Conservation (phyloP, 2,888 invertebrate species). For the Dasypolia templi region DNA sequence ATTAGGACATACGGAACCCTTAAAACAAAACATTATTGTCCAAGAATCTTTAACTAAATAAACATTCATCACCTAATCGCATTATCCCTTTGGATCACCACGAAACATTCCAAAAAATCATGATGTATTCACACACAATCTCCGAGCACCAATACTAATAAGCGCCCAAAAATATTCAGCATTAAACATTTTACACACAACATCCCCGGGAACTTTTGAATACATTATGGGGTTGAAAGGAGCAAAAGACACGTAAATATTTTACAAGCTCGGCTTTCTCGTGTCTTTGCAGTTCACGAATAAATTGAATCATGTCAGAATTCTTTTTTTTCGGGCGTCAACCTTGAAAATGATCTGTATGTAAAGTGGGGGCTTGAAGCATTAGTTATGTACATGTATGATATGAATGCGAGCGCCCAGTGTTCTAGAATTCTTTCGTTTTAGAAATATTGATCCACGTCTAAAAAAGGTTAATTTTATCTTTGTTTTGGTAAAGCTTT, state of each 20-base stretch:
- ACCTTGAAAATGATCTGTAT: slow-evolving; percentile 45
- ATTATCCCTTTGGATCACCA: slow-evolving; percentile 2
- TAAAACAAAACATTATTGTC: neutral
- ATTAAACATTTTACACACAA: slow-evolving; percentile 75
- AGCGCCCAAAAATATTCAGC: slow-evolving; percentile 43
- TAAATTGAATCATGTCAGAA: slow-evolving; percentile 58
- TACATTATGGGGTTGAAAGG: slow-evolving; percentile 75
- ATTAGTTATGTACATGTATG: neutral
- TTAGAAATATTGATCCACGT: neutral
- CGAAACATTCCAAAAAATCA: neutral
- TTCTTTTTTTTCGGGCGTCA: slow-evolving; percentile 35
- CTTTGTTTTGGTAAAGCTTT: too few relatives aligned
- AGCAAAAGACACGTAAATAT: slow-evolving; percentile 79
- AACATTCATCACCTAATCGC: neutral
- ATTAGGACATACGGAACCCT: too few relatives aligned
- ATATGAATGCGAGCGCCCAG: neutral
- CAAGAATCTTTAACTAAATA: neutral
- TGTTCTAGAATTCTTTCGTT: neutral
- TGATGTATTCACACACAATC: neutral
- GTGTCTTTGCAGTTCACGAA: slow-evolving; percentile 62
- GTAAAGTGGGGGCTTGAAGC: slow-evolving; percentile 10
- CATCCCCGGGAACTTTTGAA: slow-evolving; percentile 77
- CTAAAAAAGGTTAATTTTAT: neutral
- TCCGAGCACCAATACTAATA: slow-evolving; percentile 28
- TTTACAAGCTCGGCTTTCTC: slow-evolving; percentile 74